Evolutionary conservation across 2,113 vertebrate species (phyloP).

Genomic region (Myanophis thanlyinensis): DNA sequence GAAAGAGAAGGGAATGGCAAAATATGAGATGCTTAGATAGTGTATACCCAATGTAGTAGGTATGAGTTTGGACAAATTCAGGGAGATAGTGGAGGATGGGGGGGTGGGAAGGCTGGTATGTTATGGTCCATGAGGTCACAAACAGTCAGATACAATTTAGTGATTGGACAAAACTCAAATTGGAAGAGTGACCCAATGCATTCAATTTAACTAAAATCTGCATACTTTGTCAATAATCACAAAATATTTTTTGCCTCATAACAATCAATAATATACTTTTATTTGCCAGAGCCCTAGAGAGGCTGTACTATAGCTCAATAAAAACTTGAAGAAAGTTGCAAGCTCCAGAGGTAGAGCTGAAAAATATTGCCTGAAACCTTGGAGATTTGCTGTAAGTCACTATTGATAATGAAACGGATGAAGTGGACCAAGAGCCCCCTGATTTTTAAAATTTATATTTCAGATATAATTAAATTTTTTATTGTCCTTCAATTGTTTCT

Average conservation of each 20-base stretch:
- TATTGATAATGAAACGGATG: neutral
- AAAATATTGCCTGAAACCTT: neutral
- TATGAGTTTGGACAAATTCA: too few relatives aligned
- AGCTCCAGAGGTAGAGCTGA: neutral
- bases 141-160: too few relatives aligned
- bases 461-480: neutral
- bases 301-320: neutral
- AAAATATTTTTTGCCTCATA: neutral
- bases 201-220: neutral
- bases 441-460: neutral
- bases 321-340: neutral
- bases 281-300: neutral
- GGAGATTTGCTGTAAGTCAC: neutral
- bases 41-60: too few relatives aligned
- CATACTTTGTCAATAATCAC: neutral
- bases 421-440: neutral
- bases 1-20: too few relatives aligned
- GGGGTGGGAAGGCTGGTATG: too few relatives aligned
- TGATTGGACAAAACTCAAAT: neutral
- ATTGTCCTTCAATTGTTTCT: neutral
- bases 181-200: neutral
- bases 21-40: too few relatives aligned
- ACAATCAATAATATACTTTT: neutral
- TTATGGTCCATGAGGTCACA: too few relatives aligned
- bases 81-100: too few relatives aligned